These are phyloP conservation scores for Anoplophora glabripennis DNA, from an alignment of 1,140 invertebrate species.

Conservation along the genomic window DNA sequence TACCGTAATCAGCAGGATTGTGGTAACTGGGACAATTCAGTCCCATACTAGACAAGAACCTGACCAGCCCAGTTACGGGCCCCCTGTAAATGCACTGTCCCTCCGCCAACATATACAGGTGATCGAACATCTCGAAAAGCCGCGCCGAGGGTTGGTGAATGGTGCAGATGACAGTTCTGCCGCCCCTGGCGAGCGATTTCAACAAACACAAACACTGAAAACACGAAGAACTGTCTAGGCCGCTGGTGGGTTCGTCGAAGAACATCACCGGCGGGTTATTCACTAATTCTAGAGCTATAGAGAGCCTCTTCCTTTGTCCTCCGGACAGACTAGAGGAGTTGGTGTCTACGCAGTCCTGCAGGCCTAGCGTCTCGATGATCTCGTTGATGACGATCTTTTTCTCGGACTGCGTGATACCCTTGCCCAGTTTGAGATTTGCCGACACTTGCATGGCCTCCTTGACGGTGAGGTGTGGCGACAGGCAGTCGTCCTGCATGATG, in stretches of 20 bases:
- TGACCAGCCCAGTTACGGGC: slow-evolving; percentile 73
- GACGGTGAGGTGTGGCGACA: slow-evolving; percentile 84
- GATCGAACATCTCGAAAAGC: slow-evolving; percentile 94
- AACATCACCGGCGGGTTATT: slow-evolving; percentile 96
- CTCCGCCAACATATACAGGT: slow-evolving; percentile 84
- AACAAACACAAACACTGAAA: slow-evolving; percentile 85
- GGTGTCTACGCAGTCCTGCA: slow-evolving; percentile 75
- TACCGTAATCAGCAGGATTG: slow-evolving; percentile 93
- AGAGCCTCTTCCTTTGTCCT: slow-evolving; percentile 89
- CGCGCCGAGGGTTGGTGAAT: slow-evolving; percentile 96
- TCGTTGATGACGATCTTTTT: slow-evolving; percentile 80
- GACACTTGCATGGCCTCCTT: slow-evolving; percentile 87
- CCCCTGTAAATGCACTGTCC: slow-evolving; percentile 93
- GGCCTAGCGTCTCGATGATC: slow-evolving; percentile 68
- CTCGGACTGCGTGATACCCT: slow-evolving; percentile 67
- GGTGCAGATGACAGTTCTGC: slow-evolving; percentile 91
- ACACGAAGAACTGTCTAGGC: slow-evolving; percentile 88
- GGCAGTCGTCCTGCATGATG: slow-evolving; percentile 94
- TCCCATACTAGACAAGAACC: slow-evolving; percentile 79
- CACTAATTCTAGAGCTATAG: slow-evolving; percentile 82
- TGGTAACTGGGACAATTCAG: slow-evolving; percentile 90
- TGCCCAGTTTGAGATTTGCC: slow-evolving; percentile 87
- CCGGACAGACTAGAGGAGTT: slow-evolving; percentile 80
- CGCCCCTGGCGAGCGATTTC: slow-evolving; percentile 73
- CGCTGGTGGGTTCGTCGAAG: slow-evolving; percentile 96